phyloP scores from a whole-genome alignment of 2,113 vertebrate species.

The Poecilia latipinna region DNA sequence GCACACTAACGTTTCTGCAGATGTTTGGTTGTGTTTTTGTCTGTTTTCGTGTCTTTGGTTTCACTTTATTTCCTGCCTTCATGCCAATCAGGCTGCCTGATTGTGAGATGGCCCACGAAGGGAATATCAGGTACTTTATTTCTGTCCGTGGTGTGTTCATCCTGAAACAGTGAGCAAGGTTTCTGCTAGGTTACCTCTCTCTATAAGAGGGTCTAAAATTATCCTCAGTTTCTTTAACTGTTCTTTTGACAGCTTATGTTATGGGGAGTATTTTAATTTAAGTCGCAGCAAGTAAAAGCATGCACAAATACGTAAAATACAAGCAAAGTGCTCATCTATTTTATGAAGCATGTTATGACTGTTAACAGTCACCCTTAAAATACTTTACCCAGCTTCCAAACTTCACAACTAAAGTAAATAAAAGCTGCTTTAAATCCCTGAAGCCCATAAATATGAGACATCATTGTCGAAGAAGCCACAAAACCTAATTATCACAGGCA shows the following conservation, averaged over 20 bases:
- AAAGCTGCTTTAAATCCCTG: constrained; percentile 4
- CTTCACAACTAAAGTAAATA: no score
- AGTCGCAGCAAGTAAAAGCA: neutral
- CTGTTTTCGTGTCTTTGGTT: constrained; percentile 28
- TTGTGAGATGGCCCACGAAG: constrained; percentile 81
- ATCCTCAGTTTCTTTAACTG: no score
- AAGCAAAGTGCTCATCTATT: no score
- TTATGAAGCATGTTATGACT: no score
- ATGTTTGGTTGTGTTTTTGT: constrained; percentile 34
- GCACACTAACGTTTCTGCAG: constrained; percentile 53
- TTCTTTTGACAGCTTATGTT: neutral
- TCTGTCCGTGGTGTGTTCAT: constrained; percentile 34
- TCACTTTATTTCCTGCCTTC: constrained; percentile 64
- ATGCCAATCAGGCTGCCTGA: constrained; percentile 84
- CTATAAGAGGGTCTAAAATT: neutral
- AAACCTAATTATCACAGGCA: constrained; percentile 50
- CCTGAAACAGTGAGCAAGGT: constrained; percentile 16
- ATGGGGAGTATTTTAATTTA: neutral
- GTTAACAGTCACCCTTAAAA: neutral
- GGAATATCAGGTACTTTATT: constrained; percentile 82
- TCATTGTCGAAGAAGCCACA: constrained; percentile 31
- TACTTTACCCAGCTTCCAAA: neutral
- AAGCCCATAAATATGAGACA: constrained; percentile 14
- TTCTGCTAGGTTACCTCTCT: neutral
- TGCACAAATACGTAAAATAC: neutral